phyloP scores from a whole-genome alignment of 2,113 vertebrate species.

The Pedionomus torquatus region DNA sequence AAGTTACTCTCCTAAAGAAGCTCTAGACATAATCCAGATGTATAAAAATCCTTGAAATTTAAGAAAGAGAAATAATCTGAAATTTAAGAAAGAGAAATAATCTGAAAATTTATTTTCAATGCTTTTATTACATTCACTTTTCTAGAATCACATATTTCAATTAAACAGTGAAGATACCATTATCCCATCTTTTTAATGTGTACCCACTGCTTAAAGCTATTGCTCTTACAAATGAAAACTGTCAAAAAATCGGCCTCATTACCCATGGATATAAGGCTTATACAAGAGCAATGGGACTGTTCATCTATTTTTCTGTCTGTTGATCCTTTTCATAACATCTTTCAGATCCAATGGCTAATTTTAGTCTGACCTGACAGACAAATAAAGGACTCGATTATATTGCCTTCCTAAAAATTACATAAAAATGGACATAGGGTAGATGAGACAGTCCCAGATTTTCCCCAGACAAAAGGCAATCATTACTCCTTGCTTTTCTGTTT shows the following conservation, averaged over 20 bases:
- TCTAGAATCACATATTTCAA: not conserved
- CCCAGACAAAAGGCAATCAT: not conserved
- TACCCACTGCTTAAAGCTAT: constrained; percentile 29
- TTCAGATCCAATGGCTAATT: not conserved
- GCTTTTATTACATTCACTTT: constrained; percentile 4
- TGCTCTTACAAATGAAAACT: constrained; percentile 31
- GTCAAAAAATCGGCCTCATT: not conserved
- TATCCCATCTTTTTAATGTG: constrained; percentile 18
- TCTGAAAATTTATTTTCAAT: constrained; percentile 22
- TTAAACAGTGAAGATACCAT: not conserved
- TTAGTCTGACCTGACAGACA: not conserved
- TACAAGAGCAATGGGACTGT: not conserved
- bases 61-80: not conserved
- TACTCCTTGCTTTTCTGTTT: not conserved
- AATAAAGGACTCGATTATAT: not conserved
- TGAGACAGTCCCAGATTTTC: not conserved
- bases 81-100: not conserved
- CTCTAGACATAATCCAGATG: constrained; percentile 14
- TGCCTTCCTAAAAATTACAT: not conserved
- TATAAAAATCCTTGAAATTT: constrained; percentile 1
- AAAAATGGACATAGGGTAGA: not conserved
- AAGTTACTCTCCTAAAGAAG: constrained; percentile 20
- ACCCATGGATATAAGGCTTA: not conserved
- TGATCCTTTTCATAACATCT: not conserved
- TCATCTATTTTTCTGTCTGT: not conserved